phyloP scores from a whole-genome alignment of 2,113 vertebrate genomes.

The Piprites chloris region DNA sequence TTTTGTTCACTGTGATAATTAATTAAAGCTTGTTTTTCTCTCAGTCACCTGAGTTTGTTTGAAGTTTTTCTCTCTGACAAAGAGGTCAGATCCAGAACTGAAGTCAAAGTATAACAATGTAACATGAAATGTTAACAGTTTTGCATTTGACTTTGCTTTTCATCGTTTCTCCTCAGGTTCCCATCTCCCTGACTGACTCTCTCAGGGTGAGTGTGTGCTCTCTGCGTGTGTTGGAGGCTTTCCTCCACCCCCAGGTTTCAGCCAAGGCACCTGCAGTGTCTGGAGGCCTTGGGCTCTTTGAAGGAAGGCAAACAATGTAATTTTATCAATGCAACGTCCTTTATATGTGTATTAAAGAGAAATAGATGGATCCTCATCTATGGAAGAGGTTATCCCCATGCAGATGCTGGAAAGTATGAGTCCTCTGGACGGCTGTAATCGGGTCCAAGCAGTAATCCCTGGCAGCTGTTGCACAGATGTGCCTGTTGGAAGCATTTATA shows the following conservation, averaged over 20 bases:
- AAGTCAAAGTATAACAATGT: neutral
- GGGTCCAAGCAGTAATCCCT: neutral
- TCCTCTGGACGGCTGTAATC: neutral
- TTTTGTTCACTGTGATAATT: neutral
- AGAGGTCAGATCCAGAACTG: neutral
- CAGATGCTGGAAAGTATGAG: neutral
- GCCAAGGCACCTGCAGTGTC: neutral
- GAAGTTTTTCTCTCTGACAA: neutral
- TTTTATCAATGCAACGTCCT: neutral
- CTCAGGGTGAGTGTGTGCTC: neutral
- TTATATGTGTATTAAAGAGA: neutral
- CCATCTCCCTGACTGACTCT: neutral
- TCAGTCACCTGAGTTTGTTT: neutral
- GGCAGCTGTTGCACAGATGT: neutral
- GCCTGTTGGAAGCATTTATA: neutral
- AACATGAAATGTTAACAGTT: accelerated
- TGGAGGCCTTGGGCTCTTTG: neutral
- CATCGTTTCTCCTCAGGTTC: neutral
- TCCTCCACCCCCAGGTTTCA: neutral
- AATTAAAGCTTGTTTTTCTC: neutral
- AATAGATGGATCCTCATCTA: neutral
- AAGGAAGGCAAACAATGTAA: neutral
- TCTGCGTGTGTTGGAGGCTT: neutral
- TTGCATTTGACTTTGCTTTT: neutral
- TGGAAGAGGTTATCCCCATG: neutral